These are phyloP conservation scores for Hippoglossus hippoglossus DNA, from an alignment of 2,797 vertebrate genomes.

Conservation along the genomic window DNA sequence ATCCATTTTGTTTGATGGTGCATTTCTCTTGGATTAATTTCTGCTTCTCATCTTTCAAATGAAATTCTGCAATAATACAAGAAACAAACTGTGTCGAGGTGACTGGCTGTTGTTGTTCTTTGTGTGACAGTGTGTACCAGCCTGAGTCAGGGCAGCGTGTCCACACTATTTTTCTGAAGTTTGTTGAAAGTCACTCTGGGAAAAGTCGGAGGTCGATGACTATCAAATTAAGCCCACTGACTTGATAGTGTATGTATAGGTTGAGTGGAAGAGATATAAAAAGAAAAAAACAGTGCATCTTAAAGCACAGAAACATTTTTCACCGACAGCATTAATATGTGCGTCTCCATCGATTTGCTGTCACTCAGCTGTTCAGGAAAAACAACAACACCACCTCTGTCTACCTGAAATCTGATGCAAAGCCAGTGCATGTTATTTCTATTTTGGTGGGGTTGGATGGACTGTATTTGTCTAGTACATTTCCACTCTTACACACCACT, in stretches of 20 bases:
- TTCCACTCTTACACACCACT: too few species aligned
- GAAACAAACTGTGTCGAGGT: neutral
- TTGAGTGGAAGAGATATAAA: conserved; percentile 12
- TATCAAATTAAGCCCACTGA: conserved; percentile 11
- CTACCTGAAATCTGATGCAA: conserved; percentile 14
- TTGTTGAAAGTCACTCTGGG: conserved; percentile 16
- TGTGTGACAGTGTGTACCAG: neutral
- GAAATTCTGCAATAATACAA: too few species aligned
- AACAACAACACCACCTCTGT: conserved; percentile 10
- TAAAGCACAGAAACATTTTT: conserved; percentile 27
- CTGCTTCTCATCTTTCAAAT: neutral
- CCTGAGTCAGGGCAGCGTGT: neutral
- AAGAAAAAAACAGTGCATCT: conserved; percentile 10
- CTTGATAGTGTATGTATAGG: neutral
- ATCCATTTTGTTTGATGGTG: neutral
- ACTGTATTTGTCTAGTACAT: too few species aligned
- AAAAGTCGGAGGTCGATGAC: conserved; percentile 13
- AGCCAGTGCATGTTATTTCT: too few species aligned
- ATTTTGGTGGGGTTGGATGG: too few species aligned
- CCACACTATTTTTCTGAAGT: neutral
- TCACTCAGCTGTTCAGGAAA: conserved; percentile 6
- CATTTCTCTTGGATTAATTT: conserved; percentile 6
- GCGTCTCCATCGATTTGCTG: conserved; percentile 21
- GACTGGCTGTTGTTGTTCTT: neutral
- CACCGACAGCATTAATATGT: conserved; percentile 38